Percentiles rank a stretch among this genome's conserved stretches.
Evolutionary conservation across 2,113 vertebrate genomes (phyloP).

Genomic region (Sigmodon hispidus): DNA sequence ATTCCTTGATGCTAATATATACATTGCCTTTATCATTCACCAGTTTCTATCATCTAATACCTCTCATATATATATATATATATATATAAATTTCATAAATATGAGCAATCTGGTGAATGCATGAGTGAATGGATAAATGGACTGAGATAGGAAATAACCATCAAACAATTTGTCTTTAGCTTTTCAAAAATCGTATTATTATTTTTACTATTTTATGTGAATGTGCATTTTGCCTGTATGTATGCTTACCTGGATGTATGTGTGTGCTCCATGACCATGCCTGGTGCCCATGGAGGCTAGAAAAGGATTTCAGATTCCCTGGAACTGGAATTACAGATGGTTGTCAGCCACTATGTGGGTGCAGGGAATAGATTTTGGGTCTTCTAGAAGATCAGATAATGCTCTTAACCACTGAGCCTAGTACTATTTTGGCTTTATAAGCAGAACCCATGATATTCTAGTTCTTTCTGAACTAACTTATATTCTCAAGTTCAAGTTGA

Average conservation of each 20-base stretch:
- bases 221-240: background rate
- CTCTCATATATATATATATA: background rate
- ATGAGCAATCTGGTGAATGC: background rate
- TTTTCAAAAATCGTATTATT: background rate
- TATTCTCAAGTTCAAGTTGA: background rate
- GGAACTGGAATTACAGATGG: background rate
- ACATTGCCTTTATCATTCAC: background rate
- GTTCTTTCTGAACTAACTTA: background rate
- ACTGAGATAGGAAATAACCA: background rate
- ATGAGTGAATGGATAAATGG: background rate
- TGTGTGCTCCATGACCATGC: background rate
- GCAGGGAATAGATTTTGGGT: background rate
- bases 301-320: background rate
- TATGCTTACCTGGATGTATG: background rate
- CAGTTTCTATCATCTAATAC: background rate
- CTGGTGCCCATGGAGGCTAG: background rate
- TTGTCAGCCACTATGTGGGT: background rate
- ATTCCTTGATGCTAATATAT: background rate
- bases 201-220: background rate
- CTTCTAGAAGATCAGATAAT: background rate
- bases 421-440: background rate
- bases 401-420: background rate
- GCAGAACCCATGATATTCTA: background rate
- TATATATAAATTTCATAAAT: background rate
- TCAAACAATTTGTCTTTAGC: background rate